A percentile compares a stretch with the other conserved stretches of the same genome.
Evolutionary conservation across 1,140 invertebrate species (phyloP).

Genomic region (Lerema accius): DNA sequence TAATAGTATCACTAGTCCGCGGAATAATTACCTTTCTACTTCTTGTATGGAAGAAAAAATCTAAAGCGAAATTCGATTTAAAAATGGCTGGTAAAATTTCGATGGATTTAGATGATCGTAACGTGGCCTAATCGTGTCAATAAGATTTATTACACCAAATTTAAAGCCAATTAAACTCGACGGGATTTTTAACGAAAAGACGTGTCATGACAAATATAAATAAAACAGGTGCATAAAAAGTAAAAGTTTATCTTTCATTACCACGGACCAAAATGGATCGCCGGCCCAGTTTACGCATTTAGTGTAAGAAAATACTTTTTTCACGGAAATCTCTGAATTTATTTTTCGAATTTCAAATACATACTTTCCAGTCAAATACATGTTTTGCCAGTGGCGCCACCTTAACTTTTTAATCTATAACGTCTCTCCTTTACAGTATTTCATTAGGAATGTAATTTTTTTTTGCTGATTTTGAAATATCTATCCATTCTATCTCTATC

Average conservation of each 20-base stretch:
- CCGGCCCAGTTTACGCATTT: constrained; percentile 23
- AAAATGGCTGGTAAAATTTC: not conserved
- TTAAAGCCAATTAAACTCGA: constrained; percentile 60
- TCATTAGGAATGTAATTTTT: too few species aligned
- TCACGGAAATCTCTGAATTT: constrained; percentile 30
- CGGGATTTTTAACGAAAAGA: constrained; percentile 43
- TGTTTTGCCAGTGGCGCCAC: not conserved
- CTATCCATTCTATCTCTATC: too few species aligned
- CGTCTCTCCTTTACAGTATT: too few species aligned
- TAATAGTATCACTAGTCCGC: too few species aligned
- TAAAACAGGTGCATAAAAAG: constrained; percentile 41
- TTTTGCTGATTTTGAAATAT: too few species aligned
- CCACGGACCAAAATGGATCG: constrained; percentile 37
- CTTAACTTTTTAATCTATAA: too few species aligned
- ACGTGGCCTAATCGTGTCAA: constrained; percentile 14
- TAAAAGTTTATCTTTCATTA: constrained; percentile 48
- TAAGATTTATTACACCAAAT: constrained; percentile 56
- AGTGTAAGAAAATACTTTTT: constrained; percentile 27
- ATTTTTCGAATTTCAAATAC: constrained; percentile 29
- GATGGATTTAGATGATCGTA: constrained; percentile 9
- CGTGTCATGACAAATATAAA: constrained; percentile 59
- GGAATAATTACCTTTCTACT: too few species aligned
- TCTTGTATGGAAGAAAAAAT: too few species aligned
- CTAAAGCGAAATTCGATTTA: too few species aligned
- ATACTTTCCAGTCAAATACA: too few species aligned